Conservation (phyloP, 2,888 invertebrate genomes). For the Laothoe populi region DNA sequence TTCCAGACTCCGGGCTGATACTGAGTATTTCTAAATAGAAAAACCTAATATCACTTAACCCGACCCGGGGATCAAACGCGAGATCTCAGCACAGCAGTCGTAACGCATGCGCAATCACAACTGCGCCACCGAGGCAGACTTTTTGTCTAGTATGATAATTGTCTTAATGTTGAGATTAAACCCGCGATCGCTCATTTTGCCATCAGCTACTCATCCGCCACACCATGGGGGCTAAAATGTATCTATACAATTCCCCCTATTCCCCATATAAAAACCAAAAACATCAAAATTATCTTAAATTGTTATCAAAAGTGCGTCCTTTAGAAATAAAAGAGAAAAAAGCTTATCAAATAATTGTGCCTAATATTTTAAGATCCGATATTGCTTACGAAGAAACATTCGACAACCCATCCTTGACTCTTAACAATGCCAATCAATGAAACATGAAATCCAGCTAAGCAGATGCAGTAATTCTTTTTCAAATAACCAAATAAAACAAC, state of each 20-base stretch:
- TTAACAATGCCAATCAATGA: slow-evolving; percentile 81
- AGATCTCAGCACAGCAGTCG: too few relatives aligned
- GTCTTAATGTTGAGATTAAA: too few relatives aligned
- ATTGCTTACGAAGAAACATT: slow-evolving; percentile 42
- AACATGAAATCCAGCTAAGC: slow-evolving; percentile 78
- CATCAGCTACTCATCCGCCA: too few relatives aligned
- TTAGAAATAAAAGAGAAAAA: slow-evolving; percentile 9
- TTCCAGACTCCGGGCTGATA: too few relatives aligned
- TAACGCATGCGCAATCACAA: too few relatives aligned
- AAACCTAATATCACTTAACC: too few relatives aligned
- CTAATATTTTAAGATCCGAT: slow-evolving; percentile 54
- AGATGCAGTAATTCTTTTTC: slow-evolving; percentile 65
- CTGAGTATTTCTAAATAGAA: too few relatives aligned
- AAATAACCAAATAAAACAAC: slow-evolving; percentile 25
- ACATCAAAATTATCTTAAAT: neutral
- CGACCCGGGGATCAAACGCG: too few relatives aligned
- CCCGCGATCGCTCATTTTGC: too few relatives aligned
- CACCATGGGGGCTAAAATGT: too few relatives aligned
- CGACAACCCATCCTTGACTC: slow-evolving; percentile 59
- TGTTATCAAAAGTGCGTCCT: slow-evolving; percentile 2
- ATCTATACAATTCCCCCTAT: neutral
- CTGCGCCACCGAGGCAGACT: too few relatives aligned
- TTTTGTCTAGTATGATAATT: too few relatives aligned
- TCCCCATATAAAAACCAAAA: neutral
- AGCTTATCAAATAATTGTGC: slow-evolving; percentile 70